A percentile compares a stretch with the other conserved stretches of the same genome.
Conservation (phyloP, 2,113 vertebrate genomes). For the Symphodus melops region DNA sequence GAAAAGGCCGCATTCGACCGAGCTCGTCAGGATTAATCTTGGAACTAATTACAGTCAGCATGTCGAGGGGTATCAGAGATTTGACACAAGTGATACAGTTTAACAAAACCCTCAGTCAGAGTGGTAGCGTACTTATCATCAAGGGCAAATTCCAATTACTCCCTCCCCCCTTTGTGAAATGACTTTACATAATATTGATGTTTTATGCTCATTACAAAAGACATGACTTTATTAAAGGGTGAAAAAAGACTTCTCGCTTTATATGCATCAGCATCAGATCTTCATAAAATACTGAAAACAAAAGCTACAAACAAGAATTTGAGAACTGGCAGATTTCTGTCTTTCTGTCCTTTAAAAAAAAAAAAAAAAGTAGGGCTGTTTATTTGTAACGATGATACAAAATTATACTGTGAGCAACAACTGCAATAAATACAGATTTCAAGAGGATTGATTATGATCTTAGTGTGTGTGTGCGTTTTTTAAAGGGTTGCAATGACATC, state of each 20-base stretch:
- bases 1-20: slow-evolving; percentile 74
- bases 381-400: no score
- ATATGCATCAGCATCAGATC: neutral
- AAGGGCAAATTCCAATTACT: slow-evolving; percentile 36
- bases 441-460: neutral
- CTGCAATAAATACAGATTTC: no score
- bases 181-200: neutral
- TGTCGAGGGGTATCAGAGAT: slow-evolving; percentile 77
- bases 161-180: neutral
- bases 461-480: no score
- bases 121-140: slow-evolving; percentile 24
- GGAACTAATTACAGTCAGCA: slow-evolving; percentile 84
- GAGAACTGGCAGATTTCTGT: no score
- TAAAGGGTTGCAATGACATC: no score
- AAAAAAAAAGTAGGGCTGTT: no score
- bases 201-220: neutral
- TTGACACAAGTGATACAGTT: slow-evolving; percentile 83
- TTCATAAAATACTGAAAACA: neutral
- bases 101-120: slow-evolving; percentile 79
- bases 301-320: no score
- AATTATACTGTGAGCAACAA: no score
- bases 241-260: neutral
- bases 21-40: slow-evolving; percentile 81
- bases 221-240: neutral
- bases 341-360: no score